These are phyloP conservation scores for Drosophila bocqueti DNA, from an alignment of 1,140 invertebrate species.

Conservation along the genomic window DNA sequence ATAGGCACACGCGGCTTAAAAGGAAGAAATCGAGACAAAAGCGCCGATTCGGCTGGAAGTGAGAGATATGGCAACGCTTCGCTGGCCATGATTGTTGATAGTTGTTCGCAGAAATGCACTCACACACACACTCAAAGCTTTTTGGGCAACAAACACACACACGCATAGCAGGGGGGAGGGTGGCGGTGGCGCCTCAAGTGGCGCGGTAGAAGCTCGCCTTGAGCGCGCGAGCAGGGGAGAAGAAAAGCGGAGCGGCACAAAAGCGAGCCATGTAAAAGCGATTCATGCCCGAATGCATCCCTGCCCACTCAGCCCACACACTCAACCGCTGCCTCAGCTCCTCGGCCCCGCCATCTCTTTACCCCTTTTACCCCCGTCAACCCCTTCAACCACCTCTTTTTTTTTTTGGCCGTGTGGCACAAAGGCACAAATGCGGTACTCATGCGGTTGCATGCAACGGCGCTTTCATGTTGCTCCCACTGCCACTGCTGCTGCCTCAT, in stretches of 20 bases:
- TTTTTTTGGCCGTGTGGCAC: conserved; percentile 41
- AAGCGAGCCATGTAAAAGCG: conserved; percentile 76
- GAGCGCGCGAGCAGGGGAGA: conserved; percentile 4
- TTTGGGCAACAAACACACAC: conserved; percentile 28
- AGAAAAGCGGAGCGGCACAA: conserved; percentile 48
- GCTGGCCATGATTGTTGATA: conserved; percentile 73
- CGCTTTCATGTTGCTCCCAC: conserved; percentile 70
- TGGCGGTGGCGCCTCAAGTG: conserved; percentile 21
- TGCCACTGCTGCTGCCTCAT: neutral
- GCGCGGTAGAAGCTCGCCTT: conserved; percentile 8
- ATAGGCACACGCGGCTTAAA: conserved; percentile 11
- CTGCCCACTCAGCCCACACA: conserved; percentile 14
- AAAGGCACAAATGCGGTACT: conserved; percentile 80
- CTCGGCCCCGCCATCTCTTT: neutral
- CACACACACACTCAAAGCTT: conserved; percentile 17
- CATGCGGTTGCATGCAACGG: conserved; percentile 80
- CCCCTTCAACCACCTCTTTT: neutral
- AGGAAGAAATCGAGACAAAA: conserved; percentile 41
- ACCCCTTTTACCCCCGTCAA: neutral
- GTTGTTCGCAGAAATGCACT: conserved; percentile 40
- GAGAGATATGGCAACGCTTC: conserved; percentile 71
- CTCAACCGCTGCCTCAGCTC: conserved; percentile 1
- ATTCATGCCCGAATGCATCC: conserved; percentile 76
- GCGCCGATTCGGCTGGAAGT: conserved; percentile 28
- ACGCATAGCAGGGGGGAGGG: neutral